Evolutionary conservation across 2,797 vertebrate genomes (phyloP).

Genomic region (Mionectes olivaceus): DNA sequence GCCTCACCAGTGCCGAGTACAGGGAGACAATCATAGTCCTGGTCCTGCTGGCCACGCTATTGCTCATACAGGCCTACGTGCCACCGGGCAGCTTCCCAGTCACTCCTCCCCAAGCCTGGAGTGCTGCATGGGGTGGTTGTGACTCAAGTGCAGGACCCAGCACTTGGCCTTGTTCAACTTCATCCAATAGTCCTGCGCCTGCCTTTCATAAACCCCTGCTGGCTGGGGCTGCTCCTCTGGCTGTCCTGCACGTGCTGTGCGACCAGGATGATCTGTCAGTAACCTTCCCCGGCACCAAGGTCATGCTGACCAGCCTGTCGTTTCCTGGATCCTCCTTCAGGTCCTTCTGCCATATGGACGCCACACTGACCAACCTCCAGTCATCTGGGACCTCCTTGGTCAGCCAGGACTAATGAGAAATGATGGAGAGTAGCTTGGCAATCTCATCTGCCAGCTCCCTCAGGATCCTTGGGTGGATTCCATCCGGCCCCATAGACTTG

Average conservation of each 20-base stretch:
- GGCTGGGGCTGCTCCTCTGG: background rate
- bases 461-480: background rate
- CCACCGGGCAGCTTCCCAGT: background rate
- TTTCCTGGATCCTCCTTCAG: background rate
- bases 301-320: background rate
- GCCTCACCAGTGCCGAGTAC: background rate
- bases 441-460: background rate
- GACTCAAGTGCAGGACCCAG: background rate
- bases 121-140: accelerated
- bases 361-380: background rate
- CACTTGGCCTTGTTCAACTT: background rate
- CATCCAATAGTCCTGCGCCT: accelerated
- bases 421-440: background rate
- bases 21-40: background rate
- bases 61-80: background rate
- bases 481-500: accelerated
- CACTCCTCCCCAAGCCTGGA: background rate
- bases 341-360: accelerated
- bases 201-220: background rate
- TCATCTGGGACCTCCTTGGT: background rate
- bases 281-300: background rate
- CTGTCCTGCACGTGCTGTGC: background rate
- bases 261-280: background rate
- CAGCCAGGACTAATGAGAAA: background rate
- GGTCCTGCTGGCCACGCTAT: background rate